phyloP scores from a whole-genome alignment of 2,797 vertebrate species.

The Esox masquinongy region DNA sequence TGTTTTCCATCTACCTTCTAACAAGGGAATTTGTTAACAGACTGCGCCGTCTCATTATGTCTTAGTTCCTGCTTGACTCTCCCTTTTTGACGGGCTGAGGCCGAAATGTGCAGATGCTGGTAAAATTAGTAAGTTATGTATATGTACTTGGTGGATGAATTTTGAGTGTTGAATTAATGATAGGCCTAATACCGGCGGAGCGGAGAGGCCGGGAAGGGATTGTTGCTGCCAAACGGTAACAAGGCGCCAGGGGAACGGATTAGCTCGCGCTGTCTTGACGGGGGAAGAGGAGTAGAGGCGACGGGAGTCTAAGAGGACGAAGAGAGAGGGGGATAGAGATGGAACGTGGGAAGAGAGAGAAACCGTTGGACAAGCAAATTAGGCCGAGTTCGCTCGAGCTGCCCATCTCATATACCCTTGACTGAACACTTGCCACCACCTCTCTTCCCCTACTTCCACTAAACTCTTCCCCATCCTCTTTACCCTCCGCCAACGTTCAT shows the following conservation, averaged over 20 bases:
- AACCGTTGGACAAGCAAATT: slow-evolving; percentile 78
- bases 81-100: slow-evolving; percentile 55
- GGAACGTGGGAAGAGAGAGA: slow-evolving; percentile 57
- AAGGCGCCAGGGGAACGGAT: slow-evolving; percentile 95
- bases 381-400: slow-evolving; percentile 56
- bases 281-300: slow-evolving; percentile 35
- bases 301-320: background rate
- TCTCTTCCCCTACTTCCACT: slow-evolving; percentile 3
- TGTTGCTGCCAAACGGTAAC: slow-evolving; percentile 87
- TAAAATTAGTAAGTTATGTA: slow-evolving; percentile 91
- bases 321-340: slow-evolving; percentile 54
- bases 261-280: slow-evolving; percentile 66
- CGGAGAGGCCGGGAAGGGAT: slow-evolving; percentile 61
- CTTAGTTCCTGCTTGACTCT: slow-evolving; percentile 57
- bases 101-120: slow-evolving; percentile 78
- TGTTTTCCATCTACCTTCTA: slow-evolving; percentile 69
- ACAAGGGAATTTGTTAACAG: slow-evolving; percentile 77
- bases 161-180: slow-evolving; percentile 93
- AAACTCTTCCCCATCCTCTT: slow-evolving; percentile 9
- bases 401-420: slow-evolving; percentile 52
- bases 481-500: slow-evolving; percentile 15
- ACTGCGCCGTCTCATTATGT: slow-evolving; percentile 76
- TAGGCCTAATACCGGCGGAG: slow-evolving; percentile 63
- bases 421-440: slow-evolving; percentile 41
- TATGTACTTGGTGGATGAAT: slow-evolving; percentile 77